These are phyloP conservation scores for Lepidocyrtoides sp. DNA, from an alignment of 2,888 invertebrate genomes.

Conservation along the genomic window DNA sequence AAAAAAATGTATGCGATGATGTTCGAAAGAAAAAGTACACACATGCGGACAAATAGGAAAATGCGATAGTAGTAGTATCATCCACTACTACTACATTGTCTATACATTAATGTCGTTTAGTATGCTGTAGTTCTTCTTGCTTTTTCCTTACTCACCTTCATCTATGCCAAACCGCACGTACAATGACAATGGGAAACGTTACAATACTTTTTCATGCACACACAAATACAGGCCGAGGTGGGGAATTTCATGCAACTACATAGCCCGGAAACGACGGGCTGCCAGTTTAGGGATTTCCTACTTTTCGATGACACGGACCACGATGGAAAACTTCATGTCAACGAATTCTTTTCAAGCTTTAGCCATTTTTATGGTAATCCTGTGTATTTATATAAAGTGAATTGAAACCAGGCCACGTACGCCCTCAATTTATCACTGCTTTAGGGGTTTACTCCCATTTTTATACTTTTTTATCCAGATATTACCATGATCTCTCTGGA, in stretches of 20 bases:
- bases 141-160: constrained; percentile 51
- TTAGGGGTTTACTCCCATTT: constrained; percentile 55
- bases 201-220: constrained; percentile 2
- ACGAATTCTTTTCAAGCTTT: constrained; percentile 92
- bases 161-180: constrained; percentile 40
- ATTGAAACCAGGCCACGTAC: constrained; percentile 78
- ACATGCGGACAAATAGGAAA: constrained; percentile 11
- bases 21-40: constrained; percentile 3
- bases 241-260: constrained; percentile 40
- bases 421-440: constrained; percentile 78
- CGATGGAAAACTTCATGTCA: constrained; percentile 90
- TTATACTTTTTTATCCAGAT: constrained; percentile 87
- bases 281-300: constrained; percentile 90
- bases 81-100: constrained; percentile 46
- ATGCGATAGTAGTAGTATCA: background rate
- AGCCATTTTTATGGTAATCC: constrained; percentile 92
- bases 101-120: constrained; percentile 49
- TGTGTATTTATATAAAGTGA: constrained; percentile 85
- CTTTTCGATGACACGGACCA: constrained; percentile 90
- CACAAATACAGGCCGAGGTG: constrained; percentile 52
- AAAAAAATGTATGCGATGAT: background rate
- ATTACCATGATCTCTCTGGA: constrained; percentile 91
- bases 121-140: constrained; percentile 7
- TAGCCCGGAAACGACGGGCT: constrained; percentile 87
- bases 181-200: background rate